Percentiles rank a stretch among this genome's conserved stretches.
These are phyloP conservation scores for Zygothrica quintamaculata DNA, from an alignment of 2,888 invertebrate species.

Conservation along the genomic window DNA sequence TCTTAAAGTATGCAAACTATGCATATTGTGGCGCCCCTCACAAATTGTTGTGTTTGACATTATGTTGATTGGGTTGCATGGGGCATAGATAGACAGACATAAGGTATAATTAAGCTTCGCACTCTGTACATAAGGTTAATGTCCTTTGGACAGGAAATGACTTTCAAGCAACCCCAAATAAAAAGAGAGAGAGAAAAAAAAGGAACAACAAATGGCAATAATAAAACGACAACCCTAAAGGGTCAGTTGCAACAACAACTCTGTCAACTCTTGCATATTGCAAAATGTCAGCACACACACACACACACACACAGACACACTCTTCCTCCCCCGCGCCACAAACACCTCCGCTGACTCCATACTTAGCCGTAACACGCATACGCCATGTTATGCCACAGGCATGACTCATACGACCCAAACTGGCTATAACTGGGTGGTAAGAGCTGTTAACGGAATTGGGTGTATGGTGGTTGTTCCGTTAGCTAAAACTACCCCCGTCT, in stretches of 20 bases:
- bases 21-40: too few relatives aligned
- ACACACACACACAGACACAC: not conserved
- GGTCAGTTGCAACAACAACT: slow-evolving; percentile 13
- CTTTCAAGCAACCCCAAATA: slow-evolving; percentile 55
- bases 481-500: slow-evolving; percentile 52
- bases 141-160: slow-evolving; percentile 66
- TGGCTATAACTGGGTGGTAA: not conserved
- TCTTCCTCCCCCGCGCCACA: not conserved
- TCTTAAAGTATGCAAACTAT: not conserved
- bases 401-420: slow-evolving; percentile 56
- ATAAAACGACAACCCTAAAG: slow-evolving; percentile 16
- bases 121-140: slow-evolving; percentile 55
- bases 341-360: not conserved
- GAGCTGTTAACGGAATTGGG: not conserved
- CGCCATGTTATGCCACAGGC: slow-evolving; percentile 51
- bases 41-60: too few relatives aligned
- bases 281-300: slow-evolving; percentile 7
- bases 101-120: slow-evolving; percentile 54
- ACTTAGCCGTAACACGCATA: slow-evolving; percentile 46
- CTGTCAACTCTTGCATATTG: slow-evolving; percentile 40
- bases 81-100: too few relatives aligned
- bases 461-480: slow-evolving; percentile 7
- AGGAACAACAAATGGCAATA: slow-evolving; percentile 19
- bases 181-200: not conserved
- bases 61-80: not conserved